Conservation (phyloP, 1,140 invertebrate species). For the Papilio helenus region DNA sequence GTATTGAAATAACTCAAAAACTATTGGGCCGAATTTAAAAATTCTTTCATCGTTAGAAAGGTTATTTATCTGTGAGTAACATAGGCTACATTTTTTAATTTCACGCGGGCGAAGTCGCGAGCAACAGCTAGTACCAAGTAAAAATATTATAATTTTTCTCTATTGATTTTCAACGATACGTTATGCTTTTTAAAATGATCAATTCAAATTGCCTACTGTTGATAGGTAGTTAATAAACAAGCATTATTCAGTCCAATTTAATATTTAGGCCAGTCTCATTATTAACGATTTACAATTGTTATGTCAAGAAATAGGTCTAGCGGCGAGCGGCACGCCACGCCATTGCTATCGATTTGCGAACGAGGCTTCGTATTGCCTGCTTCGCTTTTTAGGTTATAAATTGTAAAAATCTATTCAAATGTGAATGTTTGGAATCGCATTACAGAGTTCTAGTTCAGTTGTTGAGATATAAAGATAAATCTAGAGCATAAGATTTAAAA, state of each 20-base stretch:
- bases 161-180: neutral
- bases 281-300: constrained; percentile 1
- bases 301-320: neutral
- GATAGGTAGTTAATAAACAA: neutral
- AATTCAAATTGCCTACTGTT: constrained; percentile 9
- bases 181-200: neutral
- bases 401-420: neutral
- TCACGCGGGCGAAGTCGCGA: too few species aligned
- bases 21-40: too few species aligned
- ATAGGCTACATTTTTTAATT: too few species aligned
- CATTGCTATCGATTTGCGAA: neutral
- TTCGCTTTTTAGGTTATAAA: neutral
- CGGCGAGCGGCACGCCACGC: neutral
- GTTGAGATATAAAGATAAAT: too few species aligned
- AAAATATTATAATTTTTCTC: neutral
- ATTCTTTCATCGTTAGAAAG: too few species aligned
- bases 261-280: constrained; percentile 20
- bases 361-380: neutral
- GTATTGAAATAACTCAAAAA: too few species aligned
- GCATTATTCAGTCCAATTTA: constrained; percentile 24
- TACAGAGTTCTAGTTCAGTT: too few species aligned
- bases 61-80: too few species aligned
- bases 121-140: too few species aligned
- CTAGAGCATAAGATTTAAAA: too few species aligned
- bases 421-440: neutral